These are phyloP conservation scores for Indri indri DNA, from an alignment of 2,113 vertebrate species.

Conservation along the genomic window DNA sequence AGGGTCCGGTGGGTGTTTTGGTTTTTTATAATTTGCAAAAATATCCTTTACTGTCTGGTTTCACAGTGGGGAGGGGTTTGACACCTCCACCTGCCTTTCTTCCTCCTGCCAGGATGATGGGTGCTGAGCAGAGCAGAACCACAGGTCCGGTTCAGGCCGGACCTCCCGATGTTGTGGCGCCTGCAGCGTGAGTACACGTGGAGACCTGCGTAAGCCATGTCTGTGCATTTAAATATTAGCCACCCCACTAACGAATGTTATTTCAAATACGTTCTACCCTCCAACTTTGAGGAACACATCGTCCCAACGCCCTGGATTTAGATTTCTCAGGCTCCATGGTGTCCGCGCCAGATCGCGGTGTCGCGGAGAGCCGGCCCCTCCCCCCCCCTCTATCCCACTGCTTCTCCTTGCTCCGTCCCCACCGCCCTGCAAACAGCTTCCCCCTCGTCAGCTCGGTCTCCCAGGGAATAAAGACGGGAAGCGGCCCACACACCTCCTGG, in stretches of 20 bases:
- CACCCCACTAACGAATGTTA: background rate
- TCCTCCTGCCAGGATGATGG: background rate
- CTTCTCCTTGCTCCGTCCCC: too few species aligned
- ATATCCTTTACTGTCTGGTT: background rate
- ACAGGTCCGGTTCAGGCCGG: background rate
- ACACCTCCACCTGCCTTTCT: background rate
- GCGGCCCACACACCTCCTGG: background rate
- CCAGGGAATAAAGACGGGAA: background rate
- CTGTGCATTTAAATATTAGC: background rate
- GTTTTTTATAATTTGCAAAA: background rate
- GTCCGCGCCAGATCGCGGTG: background rate
- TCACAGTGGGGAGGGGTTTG: background rate
- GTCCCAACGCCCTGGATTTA: background rate
- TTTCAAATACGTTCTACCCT: background rate
- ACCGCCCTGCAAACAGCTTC: background rate
- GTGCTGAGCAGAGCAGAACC: background rate
- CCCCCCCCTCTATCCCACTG: rapidly evolving
- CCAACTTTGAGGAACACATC: background rate
- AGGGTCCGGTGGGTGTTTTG: background rate
- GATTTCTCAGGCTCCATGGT: background rate
- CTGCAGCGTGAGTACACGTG: background rate
- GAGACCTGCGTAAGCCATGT: rapidly evolving
- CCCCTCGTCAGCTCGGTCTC: background rate
- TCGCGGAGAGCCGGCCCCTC: background rate
- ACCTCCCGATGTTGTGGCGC: too few species aligned